Evolutionary conservation across 2,797 vertebrate genomes (phyloP).

Genomic region (Chelmon rostratus): DNA sequence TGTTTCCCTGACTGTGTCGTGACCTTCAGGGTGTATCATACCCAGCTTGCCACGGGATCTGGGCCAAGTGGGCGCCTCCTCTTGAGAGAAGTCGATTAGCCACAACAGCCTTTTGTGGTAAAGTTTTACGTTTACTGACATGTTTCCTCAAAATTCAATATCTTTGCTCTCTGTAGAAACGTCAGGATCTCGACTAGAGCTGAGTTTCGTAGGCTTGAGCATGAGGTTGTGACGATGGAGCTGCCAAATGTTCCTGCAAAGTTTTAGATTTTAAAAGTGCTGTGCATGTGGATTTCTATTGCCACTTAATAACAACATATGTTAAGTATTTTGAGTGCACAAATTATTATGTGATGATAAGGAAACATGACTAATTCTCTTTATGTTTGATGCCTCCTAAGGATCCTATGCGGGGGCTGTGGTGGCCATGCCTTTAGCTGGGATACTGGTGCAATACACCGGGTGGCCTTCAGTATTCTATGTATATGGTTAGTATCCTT

Average conservation of each 20-base stretch:
- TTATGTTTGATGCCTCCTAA: slow-evolving; percentile 67
- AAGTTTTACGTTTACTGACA: slow-evolving; percentile 30
- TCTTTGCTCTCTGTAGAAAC: slow-evolving; percentile 5
- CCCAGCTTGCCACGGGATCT: slow-evolving; percentile 97
- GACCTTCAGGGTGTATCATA: slow-evolving; percentile 93
- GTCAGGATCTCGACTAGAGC: background rate
- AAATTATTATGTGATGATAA: background rate
- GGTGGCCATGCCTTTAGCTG: slow-evolving; percentile 96
- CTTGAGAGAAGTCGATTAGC: slow-evolving; percentile 96
- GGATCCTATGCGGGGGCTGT: slow-evolving; percentile 97
- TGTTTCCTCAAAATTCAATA: background rate
- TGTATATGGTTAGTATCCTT: slow-evolving; percentile 91
- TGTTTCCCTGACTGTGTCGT: slow-evolving; percentile 37
- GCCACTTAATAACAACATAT: background rate
- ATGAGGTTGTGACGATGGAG: background rate
- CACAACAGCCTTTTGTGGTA: slow-evolving; percentile 98
- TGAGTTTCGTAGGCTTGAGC: background rate
- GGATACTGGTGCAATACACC: slow-evolving; percentile 94
- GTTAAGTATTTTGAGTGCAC: background rate
- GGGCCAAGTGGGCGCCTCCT: slow-evolving; percentile 98
- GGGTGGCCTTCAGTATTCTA: slow-evolving; percentile 98
- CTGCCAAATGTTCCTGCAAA: background rate
- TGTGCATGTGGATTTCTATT: background rate
- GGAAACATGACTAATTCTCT: background rate
- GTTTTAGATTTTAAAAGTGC: slow-evolving; percentile 2